Conservation (phyloP, 1,140 invertebrate species). For the Rhagoletis pomonella region DNA sequence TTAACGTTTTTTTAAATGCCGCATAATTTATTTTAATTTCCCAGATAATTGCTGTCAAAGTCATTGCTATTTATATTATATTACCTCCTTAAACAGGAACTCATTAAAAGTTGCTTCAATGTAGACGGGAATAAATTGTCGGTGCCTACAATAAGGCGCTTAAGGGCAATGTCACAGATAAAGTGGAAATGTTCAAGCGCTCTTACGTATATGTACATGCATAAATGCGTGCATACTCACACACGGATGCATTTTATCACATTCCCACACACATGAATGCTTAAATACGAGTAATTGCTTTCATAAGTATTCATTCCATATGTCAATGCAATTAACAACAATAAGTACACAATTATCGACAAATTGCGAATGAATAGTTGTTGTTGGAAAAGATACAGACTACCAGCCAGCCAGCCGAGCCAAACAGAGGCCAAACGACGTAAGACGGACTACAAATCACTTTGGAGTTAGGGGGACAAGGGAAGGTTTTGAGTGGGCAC, state of each 20-base stretch:
- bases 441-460: too few relatives aligned
- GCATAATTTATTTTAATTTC: not conserved
- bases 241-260: not conserved
- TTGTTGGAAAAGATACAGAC: not conserved
- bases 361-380: conserved; percentile 24
- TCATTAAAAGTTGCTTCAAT: not conserved
- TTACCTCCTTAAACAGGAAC: not conserved
- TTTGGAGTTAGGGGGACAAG: too few relatives aligned
- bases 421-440: too few relatives aligned
- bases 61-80: not conserved
- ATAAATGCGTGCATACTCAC: not conserved
- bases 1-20: not conserved
- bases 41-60: not conserved
- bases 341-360: conserved; percentile 36
- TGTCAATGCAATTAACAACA: conserved; percentile 43
- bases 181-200: too few relatives aligned
- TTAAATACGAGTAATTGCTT: not conserved
- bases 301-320: conserved; percentile 46
- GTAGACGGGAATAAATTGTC: not conserved
- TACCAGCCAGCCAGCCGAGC: too few relatives aligned
- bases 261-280: not conserved
- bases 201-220: not conserved
- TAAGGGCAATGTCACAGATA: not conserved
- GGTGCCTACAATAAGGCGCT: not conserved
- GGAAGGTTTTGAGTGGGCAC: too few relatives aligned